phyloP scores from a whole-genome alignment of 2,797 vertebrate genomes.

The Peromyscus aztecus region DNA sequence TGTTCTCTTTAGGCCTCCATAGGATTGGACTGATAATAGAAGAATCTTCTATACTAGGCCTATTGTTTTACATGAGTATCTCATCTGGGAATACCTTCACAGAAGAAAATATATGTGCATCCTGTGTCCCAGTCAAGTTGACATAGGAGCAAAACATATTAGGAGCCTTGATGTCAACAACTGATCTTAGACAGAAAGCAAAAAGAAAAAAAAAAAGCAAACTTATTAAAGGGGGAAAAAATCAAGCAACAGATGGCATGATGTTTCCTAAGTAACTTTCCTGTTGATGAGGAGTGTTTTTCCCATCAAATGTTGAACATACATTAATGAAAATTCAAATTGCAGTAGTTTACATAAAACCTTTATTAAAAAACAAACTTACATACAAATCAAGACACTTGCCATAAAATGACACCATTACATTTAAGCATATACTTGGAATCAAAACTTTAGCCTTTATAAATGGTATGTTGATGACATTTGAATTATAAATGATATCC shows the following conservation, averaged over 20 bases:
- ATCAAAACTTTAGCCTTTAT: constrained; percentile 54
- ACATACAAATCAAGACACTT: not conserved
- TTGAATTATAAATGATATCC: constrained; percentile 26
- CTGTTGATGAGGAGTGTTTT: not conserved
- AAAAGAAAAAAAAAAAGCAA: not conserved
- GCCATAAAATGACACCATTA: not conserved
- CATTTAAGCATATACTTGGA: constrained; percentile 18
- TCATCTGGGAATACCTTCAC: not conserved
- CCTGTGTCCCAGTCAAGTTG: not conserved
- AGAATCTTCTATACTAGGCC: not conserved
- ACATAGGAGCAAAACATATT: not conserved
- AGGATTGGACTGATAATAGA: not conserved
- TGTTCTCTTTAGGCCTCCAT: not conserved
- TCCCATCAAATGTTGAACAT: not conserved
- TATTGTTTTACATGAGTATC: not conserved
- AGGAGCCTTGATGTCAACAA: not conserved
- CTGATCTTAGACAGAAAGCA: constrained; percentile 6
- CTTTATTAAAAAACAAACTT: constrained; percentile 6
- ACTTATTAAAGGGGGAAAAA: not conserved
- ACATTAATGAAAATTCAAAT: constrained; percentile 35
- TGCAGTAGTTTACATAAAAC: constrained; percentile 16
- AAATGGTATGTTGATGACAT: not conserved
- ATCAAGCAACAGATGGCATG: not conserved
- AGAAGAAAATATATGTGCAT: not conserved
- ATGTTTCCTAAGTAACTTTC: not conserved